Evolutionary conservation across 2,797 vertebrate genomes (phyloP).

Genomic region (Halcyon badia): DNA sequence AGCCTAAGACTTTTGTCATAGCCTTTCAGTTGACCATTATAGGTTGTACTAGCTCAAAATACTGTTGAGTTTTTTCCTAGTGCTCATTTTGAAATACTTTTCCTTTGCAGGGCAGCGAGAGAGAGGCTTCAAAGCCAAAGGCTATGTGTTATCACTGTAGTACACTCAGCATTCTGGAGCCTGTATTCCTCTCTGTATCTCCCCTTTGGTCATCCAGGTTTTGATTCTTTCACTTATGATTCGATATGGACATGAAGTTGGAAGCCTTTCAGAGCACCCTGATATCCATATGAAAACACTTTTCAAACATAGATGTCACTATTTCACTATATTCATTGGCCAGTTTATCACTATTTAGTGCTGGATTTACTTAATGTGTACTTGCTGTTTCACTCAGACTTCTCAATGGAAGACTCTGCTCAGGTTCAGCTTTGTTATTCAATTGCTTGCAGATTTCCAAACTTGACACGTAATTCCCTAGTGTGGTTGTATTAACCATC

Average conservation of each 20-base stretch:
- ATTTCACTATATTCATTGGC: neutral
- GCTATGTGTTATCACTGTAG: rapidly evolving
- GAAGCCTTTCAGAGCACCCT: neutral
- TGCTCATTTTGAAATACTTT: neutral
- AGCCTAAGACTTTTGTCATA: rapidly evolving
- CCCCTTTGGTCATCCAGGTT: neutral
- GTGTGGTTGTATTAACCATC: neutral
- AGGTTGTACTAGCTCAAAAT: neutral
- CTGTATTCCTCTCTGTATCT: neutral
- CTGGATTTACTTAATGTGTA: neutral
- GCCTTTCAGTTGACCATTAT: neutral
- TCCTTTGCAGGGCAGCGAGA: neutral
- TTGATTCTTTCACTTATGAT: neutral
- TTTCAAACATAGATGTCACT: conserved; percentile 50
- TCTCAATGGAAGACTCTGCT: neutral
- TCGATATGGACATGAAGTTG: rapidly evolving
- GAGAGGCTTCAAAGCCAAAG: neutral
- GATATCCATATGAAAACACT: neutral
- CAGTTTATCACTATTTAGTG: neutral
- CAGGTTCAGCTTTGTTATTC: neutral
- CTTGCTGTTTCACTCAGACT: neutral
- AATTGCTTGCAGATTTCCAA: neutral
- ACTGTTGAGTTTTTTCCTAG: neutral
- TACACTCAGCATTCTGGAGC: neutral
- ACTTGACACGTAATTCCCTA: neutral